These are phyloP conservation scores for Xiphias gladius DNA, from an alignment of 2,113 vertebrate genomes.

Conservation along the genomic window DNA sequence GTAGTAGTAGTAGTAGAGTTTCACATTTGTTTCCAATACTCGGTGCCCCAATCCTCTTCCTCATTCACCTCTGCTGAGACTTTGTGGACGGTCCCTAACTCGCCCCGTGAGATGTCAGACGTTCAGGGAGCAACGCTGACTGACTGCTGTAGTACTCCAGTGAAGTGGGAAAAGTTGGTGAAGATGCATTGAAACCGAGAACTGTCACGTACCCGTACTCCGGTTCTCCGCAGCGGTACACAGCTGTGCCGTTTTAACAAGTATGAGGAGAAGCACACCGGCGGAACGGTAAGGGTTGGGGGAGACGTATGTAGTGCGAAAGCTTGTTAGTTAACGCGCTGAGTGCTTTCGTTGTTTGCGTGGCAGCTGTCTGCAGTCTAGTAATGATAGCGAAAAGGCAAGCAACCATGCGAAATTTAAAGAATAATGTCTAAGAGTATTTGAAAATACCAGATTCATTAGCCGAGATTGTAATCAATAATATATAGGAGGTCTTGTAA, in stretches of 20 bases:
- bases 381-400: not conserved
- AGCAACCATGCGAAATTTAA: not conserved
- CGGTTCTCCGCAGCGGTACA: constrained; percentile 13
- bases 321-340: no score
- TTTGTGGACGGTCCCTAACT: constrained; percentile 63
- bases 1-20: no score
- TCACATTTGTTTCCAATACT: no score
- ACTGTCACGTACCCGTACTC: not conserved
- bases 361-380: constrained; percentile 59
- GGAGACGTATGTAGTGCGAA: not conserved
- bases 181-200: constrained; percentile 24
- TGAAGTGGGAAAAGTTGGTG: not conserved
- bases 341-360: constrained; percentile 58
- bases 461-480: not conserved
- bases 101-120: not conserved
- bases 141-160: not conserved
- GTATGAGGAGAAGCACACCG: constrained; percentile 1
- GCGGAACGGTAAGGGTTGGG: constrained; percentile 31
- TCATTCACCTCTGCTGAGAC: constrained; percentile 2
- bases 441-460: not conserved
- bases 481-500: not conserved
- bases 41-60: not conserved
- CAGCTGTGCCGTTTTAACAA: not conserved
- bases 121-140: constrained; percentile 43
- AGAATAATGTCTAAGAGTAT: not conserved